Evolutionary conservation across 2,113 vertebrate species (phyloP), one percentile per base, ranked within the genome.

Genomic region (Tupaia tana): DNA sequence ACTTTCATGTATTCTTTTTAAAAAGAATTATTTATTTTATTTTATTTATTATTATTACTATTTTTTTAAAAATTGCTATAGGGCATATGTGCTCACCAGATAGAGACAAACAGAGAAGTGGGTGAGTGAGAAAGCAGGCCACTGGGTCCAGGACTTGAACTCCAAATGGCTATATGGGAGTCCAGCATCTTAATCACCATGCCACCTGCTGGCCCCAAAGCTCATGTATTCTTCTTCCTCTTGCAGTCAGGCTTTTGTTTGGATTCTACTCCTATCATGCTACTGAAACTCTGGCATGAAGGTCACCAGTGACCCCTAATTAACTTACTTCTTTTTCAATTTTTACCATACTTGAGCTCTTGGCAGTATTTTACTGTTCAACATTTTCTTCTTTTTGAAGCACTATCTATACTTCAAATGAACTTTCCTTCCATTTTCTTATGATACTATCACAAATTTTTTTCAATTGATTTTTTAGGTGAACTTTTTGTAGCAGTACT

Each of bases 251-350:
- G 14, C 11, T 82, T 87, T 52, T 75, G 15, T 25, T 82, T 58
- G 20, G 8, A 10, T 77, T 89, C 31, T 87, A 27, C n/a, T 4
- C 27, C 24, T 78, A 10, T 85, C n/a, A 73, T 34, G 29, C 6
- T 73, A 79, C 25, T 58, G 27, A 66, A 83, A 84, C 7, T 71
- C 74, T 69, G 61, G 71, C 43, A 89, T 2, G n/a, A 66, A 84
- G 14, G 43, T 71, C 25, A 88, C 4, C 4, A 4, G 58, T 84
- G 18, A 95, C 20, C 52, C 31, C 19, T 94, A 73, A 73, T 82
- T 69, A 15, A 78, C 70, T 61, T 75, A 73, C 11, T 77, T 54
- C 13, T 92, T 95, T 84, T 95, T 84, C 43, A 56, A 43, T 64
- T 79, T 75, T 86, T 79, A 89, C 27, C 22, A 20, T 78, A 58